These are phyloP conservation scores for Machaerirhynchus nigripectus DNA, from an alignment of 2,113 vertebrate genomes.

Conservation along the genomic window DNA sequence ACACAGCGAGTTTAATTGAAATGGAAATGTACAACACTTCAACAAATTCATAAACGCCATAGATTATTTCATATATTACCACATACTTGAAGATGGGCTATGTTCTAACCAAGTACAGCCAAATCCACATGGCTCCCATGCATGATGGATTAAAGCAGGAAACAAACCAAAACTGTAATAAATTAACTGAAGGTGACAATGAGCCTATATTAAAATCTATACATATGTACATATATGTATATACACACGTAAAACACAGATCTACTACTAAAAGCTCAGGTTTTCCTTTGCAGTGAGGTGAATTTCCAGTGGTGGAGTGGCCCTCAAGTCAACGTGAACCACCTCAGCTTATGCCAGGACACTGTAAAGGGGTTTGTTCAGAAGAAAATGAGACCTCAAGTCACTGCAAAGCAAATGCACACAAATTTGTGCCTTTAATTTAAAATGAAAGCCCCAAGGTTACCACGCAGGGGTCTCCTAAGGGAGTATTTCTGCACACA, in stretches of 20 bases:
- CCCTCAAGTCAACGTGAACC: background rate
- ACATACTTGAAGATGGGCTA: rapidly evolving
- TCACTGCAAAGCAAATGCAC: background rate
- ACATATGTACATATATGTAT: background rate
- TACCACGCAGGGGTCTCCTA: background rate
- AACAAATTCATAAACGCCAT: too few relatives aligned
- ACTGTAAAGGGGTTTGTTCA: background rate
- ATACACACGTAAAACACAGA: background rate
- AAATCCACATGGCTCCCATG: background rate
- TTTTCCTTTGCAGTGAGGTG: background rate
- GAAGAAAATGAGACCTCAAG: background rate
- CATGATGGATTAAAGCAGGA: background rate
- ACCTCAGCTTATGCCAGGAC: background rate
- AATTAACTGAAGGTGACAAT: background rate
- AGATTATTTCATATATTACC: background rate
- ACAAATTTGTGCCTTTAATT: background rate
- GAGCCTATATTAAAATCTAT: background rate
- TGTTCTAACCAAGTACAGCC: background rate
- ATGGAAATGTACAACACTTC: rapidly evolving
- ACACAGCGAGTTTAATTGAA: background rate
- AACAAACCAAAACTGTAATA: background rate
- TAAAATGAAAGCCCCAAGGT: background rate
- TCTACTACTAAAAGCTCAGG: background rate
- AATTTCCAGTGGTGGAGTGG: background rate
- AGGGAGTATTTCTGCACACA: background rate